A percentile compares a stretch with the other conserved stretches of the same genome.
phyloP scores from a whole-genome alignment of 2,888 invertebrate genomes.

The Lasioglossum villosulum region DNA sequence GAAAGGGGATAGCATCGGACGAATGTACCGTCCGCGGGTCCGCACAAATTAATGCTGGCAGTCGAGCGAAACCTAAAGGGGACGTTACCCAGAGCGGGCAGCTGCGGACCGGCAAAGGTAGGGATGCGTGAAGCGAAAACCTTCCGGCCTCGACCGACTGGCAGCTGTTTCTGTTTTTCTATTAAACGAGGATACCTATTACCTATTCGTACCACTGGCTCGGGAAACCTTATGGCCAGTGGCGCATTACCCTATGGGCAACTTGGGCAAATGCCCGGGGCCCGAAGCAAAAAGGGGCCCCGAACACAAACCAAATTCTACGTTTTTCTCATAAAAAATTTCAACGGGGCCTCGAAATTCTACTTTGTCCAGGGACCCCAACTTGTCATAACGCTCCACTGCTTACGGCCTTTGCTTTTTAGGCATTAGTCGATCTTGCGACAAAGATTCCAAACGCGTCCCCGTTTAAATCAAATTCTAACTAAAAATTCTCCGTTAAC shows the following conservation, averaged over 20 bases:
- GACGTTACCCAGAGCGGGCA: constrained; percentile 41
- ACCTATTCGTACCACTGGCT: background rate
- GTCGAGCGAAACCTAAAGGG: constrained; percentile 16
- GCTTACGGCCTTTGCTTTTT: background rate
- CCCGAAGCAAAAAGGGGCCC: too few species aligned
- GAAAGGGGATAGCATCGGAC: background rate
- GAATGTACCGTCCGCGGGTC: background rate
- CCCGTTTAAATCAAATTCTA: background rate
- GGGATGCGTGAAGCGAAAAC: constrained; percentile 6
- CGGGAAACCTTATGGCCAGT: background rate
- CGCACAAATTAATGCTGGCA: constrained; percentile 26
- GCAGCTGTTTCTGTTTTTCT: constrained; percentile 37
- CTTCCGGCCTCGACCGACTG: background rate
- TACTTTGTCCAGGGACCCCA: too few species aligned
- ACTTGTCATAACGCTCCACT: too few species aligned
- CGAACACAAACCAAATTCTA: too few species aligned
- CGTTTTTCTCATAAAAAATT: too few species aligned
- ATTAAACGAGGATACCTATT: background rate
- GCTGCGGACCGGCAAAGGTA: constrained; percentile 61
- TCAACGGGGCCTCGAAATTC: too few species aligned
- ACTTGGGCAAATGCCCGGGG: too few species aligned
- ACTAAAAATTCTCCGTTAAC: too few species aligned
- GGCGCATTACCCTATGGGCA: too few species aligned
- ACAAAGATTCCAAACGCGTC: background rate
- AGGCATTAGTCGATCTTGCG: background rate